phyloP scores from a whole-genome alignment of 2,797 vertebrate species.

The Varecia variegata region DNA sequence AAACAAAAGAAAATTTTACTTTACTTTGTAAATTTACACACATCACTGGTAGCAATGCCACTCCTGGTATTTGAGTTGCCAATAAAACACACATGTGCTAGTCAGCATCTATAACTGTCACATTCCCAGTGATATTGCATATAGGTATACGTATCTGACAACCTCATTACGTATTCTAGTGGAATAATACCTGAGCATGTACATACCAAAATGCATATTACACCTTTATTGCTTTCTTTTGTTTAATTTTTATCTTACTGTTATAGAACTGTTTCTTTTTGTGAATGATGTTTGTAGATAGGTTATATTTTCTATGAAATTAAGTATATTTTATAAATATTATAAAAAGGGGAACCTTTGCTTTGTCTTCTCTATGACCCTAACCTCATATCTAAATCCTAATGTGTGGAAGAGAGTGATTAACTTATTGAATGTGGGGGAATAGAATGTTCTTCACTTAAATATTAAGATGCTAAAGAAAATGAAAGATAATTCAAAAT shows the following conservation, averaged over 20 bases:
- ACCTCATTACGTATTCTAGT: not conserved
- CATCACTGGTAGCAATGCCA: not conserved
- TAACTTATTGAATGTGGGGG: not conserved
- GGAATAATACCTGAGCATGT: not conserved
- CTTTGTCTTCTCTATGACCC: not conserved
- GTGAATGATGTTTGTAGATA: not conserved
- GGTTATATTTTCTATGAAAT: not conserved
- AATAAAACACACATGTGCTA: not conserved
- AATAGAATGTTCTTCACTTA: not conserved
- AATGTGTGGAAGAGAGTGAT: not conserved
- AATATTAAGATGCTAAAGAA: not conserved
- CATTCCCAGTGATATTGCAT: not conserved
- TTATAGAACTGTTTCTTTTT: not conserved
- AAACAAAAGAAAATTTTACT: not conserved
- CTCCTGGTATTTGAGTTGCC: not conserved
- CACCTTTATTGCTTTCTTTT: not conserved
- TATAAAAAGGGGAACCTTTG: not conserved
- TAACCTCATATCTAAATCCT: not conserved
- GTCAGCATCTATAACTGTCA: not conserved
- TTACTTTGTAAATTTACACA: not conserved
- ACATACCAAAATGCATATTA: not conserved
- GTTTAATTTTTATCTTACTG: not conserved
- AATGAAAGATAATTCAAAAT: not conserved
- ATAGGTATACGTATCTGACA: not conserved
- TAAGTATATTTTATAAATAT: conserved; percentile 3